Evolutionary conservation across 23 tunicate species (phyloP).

Genomic region (Pegea sp.): DNA sequence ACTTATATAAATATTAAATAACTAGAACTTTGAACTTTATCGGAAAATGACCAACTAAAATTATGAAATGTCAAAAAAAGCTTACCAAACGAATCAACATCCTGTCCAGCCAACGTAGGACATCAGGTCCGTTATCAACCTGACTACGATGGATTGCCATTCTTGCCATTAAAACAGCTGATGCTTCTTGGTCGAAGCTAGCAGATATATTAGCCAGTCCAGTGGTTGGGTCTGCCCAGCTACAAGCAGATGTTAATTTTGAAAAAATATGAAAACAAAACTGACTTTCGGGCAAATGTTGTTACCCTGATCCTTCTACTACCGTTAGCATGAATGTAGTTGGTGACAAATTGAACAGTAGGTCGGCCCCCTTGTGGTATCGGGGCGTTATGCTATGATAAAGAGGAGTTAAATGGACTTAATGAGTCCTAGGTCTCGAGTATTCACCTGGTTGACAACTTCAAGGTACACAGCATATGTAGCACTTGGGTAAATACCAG

Average conservation of each 20-base stretch:
- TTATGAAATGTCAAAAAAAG: no score
- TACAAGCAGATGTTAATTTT: no score
- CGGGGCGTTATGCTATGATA: slow-evolving; percentile 89
- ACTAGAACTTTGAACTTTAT: no score
- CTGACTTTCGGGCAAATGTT: slow-evolving; percentile 73
- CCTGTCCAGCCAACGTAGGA: slow-evolving; percentile 87
- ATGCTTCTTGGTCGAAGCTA: slow-evolving; percentile 87
- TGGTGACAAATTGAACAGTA: slow-evolving; percentile 80
- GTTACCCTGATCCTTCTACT: slow-evolving; percentile 71
- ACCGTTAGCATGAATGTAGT: slow-evolving; percentile 74
- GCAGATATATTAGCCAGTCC: slow-evolving; percentile 69
- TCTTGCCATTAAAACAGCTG: slow-evolving; percentile 92
- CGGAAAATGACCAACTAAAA: not conserved
- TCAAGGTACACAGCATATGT: slow-evolving; percentile 81
- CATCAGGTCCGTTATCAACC: slow-evolving; percentile 79
- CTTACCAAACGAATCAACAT: slow-evolving; percentile 83
- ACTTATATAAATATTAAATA: no score
- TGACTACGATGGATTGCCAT: slow-evolving; percentile 62
- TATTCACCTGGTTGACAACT: slow-evolving; percentile 94
- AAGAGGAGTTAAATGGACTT: no score
- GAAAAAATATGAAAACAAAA: not conserved
- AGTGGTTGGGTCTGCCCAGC: slow-evolving; percentile 89
- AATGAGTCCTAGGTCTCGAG: no score
- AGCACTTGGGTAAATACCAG: slow-evolving; percentile 57
- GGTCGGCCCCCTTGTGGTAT: slow-evolving; percentile 97